phyloP scores from a whole-genome alignment of 2,797 vertebrate species.

The Characodon lateralis region DNA sequence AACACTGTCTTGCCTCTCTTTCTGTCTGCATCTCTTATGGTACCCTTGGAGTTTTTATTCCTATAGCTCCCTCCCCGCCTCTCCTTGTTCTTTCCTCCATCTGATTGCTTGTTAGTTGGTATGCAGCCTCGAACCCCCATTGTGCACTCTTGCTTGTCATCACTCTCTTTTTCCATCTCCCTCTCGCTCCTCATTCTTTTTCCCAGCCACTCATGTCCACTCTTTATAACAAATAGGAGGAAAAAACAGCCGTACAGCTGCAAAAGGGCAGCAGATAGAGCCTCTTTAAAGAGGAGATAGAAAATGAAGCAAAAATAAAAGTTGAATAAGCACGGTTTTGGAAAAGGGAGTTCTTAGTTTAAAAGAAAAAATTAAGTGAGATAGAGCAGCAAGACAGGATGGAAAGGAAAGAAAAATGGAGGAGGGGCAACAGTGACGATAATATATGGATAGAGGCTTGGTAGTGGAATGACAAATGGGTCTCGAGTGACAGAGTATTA shows the following conservation, averaged over 20 bases:
- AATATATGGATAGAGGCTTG: constrained; percentile 71
- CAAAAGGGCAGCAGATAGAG: constrained; percentile 15
- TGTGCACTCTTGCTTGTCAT: constrained; percentile 76
- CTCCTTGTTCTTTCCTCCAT: constrained; percentile 48
- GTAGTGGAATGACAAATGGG: constrained; percentile 76
- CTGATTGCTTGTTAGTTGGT: constrained; percentile 78
- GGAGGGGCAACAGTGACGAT: constrained; percentile 44
- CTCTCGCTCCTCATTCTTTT: constrained; percentile 35
- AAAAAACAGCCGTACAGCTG: constrained; percentile 5
- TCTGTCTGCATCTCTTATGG: constrained; percentile 44
- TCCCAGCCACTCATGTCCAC: constrained; percentile 37
- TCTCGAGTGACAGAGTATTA: constrained; percentile 81
- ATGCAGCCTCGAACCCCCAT: constrained; percentile 72
- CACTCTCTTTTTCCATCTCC: constrained; percentile 65
- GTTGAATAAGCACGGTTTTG: constrained; percentile 21
- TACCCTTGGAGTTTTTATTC: constrained; percentile 50
- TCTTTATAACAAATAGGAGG: constrained; percentile 24
- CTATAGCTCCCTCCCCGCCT: constrained; percentile 35
- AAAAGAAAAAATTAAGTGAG: constrained; percentile 54
- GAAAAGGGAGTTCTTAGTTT: constrained; percentile 47
- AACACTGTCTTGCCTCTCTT: constrained; percentile 5
- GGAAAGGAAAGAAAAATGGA: constrained; percentile 25
- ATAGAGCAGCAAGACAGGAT: constrained; percentile 44
- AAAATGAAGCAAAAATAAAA: constrained; percentile 34
- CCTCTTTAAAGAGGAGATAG: constrained; percentile 40